These are phyloP conservation scores for Xerus inauris DNA, from an alignment of 2,113 vertebrate species.

Conservation along the genomic window DNA sequence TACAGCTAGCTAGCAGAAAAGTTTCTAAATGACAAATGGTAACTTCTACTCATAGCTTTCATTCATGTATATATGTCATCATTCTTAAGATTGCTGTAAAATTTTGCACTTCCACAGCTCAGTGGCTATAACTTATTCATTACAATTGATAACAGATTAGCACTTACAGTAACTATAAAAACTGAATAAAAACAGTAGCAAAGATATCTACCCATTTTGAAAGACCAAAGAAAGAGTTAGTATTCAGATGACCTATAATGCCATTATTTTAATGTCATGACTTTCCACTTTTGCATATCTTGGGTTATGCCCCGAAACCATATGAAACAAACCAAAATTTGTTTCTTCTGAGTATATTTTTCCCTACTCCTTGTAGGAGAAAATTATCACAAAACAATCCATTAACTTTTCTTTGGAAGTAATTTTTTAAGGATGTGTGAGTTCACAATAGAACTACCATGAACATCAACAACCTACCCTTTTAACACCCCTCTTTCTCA, in stretches of 20 bases:
- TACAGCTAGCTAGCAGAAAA: not conserved
- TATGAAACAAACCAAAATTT: not conserved
- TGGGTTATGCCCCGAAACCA: not conserved
- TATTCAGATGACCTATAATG: not conserved
- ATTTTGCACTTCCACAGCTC: not conserved
- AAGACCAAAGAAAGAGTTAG: not conserved
- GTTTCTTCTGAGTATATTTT: not conserved
- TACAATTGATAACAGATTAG: not conserved
- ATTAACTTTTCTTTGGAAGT: not conserved
- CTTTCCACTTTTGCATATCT: not conserved
- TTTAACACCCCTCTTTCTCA: not conserved
- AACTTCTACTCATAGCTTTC: not conserved
- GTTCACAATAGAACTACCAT: not conserved
- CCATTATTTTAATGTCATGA: not conserved
- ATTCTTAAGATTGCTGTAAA: not conserved
- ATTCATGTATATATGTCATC: not conserved
- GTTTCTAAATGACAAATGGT: not conserved
- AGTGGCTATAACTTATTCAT: not conserved
- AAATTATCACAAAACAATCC: not conserved
- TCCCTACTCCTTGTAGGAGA: not conserved
- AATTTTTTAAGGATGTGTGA: not conserved
- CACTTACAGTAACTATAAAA: not conserved
- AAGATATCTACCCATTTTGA: not conserved
- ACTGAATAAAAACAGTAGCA: not conserved
- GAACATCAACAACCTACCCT: not conserved